Evolutionary conservation across 2,888 invertebrate species (phyloP).

Genomic region (Acanthopleura granulata): DNA sequence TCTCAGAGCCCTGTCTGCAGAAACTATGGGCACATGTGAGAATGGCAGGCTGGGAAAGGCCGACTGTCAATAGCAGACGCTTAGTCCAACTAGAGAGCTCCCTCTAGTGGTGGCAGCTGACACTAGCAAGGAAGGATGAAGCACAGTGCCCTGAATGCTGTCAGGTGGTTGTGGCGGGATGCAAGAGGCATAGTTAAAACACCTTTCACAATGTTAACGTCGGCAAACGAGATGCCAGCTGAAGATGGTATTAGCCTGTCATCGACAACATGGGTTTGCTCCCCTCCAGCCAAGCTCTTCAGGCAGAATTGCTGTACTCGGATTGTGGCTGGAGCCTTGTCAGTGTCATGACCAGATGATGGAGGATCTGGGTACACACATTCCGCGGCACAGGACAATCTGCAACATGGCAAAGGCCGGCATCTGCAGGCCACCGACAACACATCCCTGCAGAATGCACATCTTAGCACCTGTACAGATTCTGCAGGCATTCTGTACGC

Average conservation of each 20-base stretch:
- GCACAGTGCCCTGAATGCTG: background rate
- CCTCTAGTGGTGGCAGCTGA: constrained; percentile 2
- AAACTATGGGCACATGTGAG: background rate
- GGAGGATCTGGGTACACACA: background rate
- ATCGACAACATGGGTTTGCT: background rate
- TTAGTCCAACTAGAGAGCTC: background rate
- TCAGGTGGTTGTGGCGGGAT: constrained; percentile 4
- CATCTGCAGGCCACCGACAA: too few relatives aligned
- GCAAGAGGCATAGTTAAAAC: background rate
- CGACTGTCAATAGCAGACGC: constrained; percentile 3
- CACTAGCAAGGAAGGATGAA: background rate
- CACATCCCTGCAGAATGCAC: too few relatives aligned
- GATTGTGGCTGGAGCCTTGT: too few relatives aligned
- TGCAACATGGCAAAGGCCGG: too few relatives aligned
- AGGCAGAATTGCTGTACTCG: too few relatives aligned
- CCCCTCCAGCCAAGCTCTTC: too few relatives aligned
- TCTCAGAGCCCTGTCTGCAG: too few relatives aligned
- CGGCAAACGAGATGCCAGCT: background rate
- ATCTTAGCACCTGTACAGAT: too few relatives aligned
- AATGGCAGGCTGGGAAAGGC: constrained; percentile 1
- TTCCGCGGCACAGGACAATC: background rate
- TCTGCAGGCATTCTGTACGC: too few relatives aligned
- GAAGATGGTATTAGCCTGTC: background rate
- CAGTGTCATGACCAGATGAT: background rate
- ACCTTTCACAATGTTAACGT: background rate